Evolutionary conservation across 2,888 invertebrate species (phyloP).

Genomic region (Polietes domitor): DNA sequence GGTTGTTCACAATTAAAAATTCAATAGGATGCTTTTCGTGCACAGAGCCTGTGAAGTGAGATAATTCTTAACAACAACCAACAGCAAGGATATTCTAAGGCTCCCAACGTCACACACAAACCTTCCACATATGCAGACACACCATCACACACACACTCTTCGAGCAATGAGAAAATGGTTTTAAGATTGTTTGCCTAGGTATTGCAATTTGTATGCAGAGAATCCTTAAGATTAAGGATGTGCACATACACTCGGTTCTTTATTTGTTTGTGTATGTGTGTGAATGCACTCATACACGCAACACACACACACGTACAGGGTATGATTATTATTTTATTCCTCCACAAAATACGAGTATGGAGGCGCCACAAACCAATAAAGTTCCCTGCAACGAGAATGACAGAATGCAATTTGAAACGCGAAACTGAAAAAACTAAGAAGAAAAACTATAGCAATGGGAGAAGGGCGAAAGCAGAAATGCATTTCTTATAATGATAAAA

Average conservation of each 20-base stretch:
- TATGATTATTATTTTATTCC: neutral
- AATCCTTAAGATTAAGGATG: neutral
- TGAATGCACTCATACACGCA: neutral
- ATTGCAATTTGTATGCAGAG: neutral
- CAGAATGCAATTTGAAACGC: neutral
- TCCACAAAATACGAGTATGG: neutral
- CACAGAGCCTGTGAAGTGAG: neutral
- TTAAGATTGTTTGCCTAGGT: constrained; percentile 1
- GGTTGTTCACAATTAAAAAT: constrained; percentile 18
- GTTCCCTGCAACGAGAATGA: neutral
- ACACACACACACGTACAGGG: neutral
- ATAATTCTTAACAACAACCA: constrained; percentile 9
- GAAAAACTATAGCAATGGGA: neutral
- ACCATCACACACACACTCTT: neutral
- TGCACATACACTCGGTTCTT: neutral
- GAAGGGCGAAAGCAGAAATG: neutral
- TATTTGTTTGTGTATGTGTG: neutral
- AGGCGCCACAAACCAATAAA: neutral
- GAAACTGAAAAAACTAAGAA: neutral
- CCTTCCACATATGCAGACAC: neutral
- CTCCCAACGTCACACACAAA: neutral
- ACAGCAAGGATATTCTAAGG: neutral
- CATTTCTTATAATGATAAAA: neutral
- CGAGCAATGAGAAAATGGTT: neutral
- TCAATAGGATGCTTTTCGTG: constrained; percentile 16